Conservation (phyloP, 2,888 invertebrate species). For the Callosobruchus maculatus region DNA sequence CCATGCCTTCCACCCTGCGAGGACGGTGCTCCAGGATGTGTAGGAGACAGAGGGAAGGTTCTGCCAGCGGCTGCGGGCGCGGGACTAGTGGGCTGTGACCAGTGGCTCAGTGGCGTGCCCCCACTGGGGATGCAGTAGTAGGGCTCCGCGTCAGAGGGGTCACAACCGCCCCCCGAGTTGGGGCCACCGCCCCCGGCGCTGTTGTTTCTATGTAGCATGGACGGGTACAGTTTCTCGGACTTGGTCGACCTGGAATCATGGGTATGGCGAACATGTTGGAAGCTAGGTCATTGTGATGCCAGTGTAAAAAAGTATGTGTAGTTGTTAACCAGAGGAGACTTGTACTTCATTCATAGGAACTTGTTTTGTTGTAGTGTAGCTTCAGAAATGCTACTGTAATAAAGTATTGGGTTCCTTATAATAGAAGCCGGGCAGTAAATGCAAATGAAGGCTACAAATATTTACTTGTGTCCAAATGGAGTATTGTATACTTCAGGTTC, state of each 20-base stretch:
- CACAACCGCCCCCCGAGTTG: not conserved
- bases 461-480: too few relatives aligned
- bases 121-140: slow-evolving; percentile 82
- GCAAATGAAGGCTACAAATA: too few relatives aligned
- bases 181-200: slow-evolving; percentile 52
- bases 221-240: slow-evolving; percentile 91
- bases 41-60: slow-evolving; percentile 57
- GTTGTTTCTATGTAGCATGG: slow-evolving; percentile 79
- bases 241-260: slow-evolving; percentile 76
- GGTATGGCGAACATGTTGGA: not conserved
- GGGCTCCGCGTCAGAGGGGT: slow-evolving; percentile 72
- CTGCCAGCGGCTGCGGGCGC: slow-evolving; percentile 54
- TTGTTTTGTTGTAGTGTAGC: too few relatives aligned
- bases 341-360: too few relatives aligned
- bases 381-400: too few relatives aligned
- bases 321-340: too few relatives aligned
- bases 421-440: too few relatives aligned
- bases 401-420: too few relatives aligned
- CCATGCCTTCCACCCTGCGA: slow-evolving; percentile 45
- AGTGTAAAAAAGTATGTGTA: not conserved
- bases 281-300: not conserved
- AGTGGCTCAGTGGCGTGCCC: slow-evolving; percentile 56
- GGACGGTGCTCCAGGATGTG: slow-evolving; percentile 56
- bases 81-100: slow-evolving; percentile 73
- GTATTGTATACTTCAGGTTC: too few relatives aligned